Base-by-base conservation (phyloP, 2,113 vertebrate genomes). In the Nasalis larvatus region DNA sequence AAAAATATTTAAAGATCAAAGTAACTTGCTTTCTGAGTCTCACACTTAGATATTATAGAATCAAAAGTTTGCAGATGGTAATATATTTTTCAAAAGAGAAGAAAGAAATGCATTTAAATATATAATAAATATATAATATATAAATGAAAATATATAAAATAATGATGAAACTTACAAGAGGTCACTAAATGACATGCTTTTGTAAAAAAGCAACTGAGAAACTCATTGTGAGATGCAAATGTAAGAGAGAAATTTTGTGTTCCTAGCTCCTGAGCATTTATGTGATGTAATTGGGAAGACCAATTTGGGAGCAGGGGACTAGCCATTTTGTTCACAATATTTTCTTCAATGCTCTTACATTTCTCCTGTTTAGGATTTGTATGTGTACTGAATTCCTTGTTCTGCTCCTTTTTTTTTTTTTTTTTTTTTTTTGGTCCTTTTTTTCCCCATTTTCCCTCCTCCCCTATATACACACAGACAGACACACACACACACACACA, bases 191-290 rank as follows among this genome's bases (percentile, higher is more conserved):
- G 37, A 32, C 30, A 58, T 80, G 21, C 16, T 78, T 97, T 89
- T 69, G 60, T 89, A 23, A 86, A 95, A 95, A 96, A 45, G 21
- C 17, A 80, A 47, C 58, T 93, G 40, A 87, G 54, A 86, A 91
- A 83, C 35, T 73, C 63, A 49, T 42, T 63, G 52, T 80, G 37
- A 76, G 35, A 84, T 27, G 3, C n/a, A 96, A 76, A 78, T 78
- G 9, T 7, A 23, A 74, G 56, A 66, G 89, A 71, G 30, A 69
- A 49, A 56, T 52, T 7, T 2, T 35, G 21, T 60, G 25, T 89
- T 49, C 37, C 47, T 49, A 54, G 3, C 17, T 88, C 58, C 74
- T 74, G 18, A 63, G 16, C 18, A 52, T 21, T 12, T 63, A 8
- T 2, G 8, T 30, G 14, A 32, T 32, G 1, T 49, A 56, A 32